Conservation (phyloP, 2,113 vertebrate genomes). For the Mirounga angustirostris region DNA sequence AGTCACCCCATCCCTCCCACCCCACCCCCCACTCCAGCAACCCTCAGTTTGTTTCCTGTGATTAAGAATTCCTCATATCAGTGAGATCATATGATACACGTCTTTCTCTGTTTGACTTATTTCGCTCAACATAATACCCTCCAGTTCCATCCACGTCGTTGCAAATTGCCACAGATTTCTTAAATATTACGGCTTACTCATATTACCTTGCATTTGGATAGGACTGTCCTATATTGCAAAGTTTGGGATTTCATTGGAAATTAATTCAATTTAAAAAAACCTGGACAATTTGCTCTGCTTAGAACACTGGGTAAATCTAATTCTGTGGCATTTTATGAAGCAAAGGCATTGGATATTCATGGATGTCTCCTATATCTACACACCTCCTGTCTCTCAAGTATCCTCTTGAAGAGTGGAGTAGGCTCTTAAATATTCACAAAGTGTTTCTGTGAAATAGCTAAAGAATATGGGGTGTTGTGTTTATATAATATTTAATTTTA, state of each 20-base stretch:
- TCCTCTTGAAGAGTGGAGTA: constrained; percentile 7
- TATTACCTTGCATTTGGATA: constrained; percentile 3
- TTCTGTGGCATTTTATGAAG: constrained; percentile 62
- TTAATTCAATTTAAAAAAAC: constrained; percentile 58
- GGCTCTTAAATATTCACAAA: constrained; percentile 42
- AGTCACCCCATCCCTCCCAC: no score
- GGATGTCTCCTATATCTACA: constrained; percentile 15
- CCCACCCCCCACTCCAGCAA: no score
- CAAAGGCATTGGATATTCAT: constrained; percentile 23
- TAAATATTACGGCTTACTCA: constrained; percentile 20
- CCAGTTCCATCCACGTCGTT: no score
- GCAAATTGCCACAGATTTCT: background rate
- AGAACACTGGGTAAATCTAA: background rate
- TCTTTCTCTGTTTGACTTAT: no score
- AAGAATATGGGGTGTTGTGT: background rate
- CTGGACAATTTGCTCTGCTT: background rate
- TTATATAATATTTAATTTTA: constrained; percentile 41
- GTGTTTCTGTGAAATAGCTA: background rate
- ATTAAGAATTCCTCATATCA: no score
- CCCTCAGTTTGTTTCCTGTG: no score
- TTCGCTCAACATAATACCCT: no score
- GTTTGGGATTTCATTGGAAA: constrained; percentile 53
- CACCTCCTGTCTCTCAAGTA: constrained; percentile 15
- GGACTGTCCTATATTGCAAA: constrained; percentile 14
- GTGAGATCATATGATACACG: no score